These are phyloP conservation scores for Passer domesticus DNA, from an alignment of 2,113 vertebrate species.

Conservation along the genomic window DNA sequence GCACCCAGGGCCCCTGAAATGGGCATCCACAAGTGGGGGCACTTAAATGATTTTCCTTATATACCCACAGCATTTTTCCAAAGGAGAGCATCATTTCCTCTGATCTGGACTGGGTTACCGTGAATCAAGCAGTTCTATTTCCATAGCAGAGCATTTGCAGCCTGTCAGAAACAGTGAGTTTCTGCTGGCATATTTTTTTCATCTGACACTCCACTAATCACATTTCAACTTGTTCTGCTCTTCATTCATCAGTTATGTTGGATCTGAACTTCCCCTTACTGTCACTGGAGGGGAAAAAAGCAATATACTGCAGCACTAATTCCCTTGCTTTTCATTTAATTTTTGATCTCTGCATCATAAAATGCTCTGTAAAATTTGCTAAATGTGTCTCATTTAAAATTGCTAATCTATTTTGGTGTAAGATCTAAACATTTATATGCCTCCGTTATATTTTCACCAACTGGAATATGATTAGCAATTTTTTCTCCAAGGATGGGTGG, in stretches of 20 bases:
- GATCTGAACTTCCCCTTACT: background rate
- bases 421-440: background rate
- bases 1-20: background rate
- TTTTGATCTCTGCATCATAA: background rate
- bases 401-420: background rate
- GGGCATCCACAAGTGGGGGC: rapidly evolving
- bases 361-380: background rate
- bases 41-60: background rate
- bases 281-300: background rate
- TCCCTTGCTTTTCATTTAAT: background rate
- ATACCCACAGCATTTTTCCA: background rate
- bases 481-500: background rate
- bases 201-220: background rate
- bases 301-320: background rate
- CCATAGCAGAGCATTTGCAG: background rate
- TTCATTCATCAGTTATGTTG: background rate
- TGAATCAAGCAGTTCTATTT: background rate
- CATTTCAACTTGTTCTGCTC: background rate
- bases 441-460: background rate
- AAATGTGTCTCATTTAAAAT: background rate
- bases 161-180: background rate
- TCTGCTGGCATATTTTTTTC: background rate
- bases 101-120: background rate
- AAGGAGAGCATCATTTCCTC: background rate
- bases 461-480: background rate